phyloP scores from a whole-genome alignment of 2,797 vertebrate species.

The Clarias platycephalus region DNA sequence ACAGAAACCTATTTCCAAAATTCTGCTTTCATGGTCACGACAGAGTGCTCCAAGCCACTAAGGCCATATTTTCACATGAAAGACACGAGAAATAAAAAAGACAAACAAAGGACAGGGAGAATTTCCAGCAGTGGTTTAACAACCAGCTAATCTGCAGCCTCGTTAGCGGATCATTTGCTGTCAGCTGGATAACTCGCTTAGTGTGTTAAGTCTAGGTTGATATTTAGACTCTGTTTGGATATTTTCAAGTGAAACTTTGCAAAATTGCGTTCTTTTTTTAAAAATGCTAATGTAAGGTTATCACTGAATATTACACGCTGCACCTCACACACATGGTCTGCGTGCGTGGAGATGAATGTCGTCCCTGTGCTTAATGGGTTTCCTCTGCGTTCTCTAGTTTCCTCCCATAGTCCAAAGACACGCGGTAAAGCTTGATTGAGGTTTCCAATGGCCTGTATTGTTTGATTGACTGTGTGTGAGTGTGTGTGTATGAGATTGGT shows the following conservation, averaged over 20 bases:
- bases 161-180: neutral
- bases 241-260: neutral
- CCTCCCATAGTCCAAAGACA: no score
- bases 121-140: conserved; percentile 9
- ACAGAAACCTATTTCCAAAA: neutral
- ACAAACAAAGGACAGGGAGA: neutral
- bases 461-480: no score
- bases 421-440: no score
- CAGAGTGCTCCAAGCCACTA: neutral
- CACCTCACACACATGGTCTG: no score
- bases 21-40: neutral
- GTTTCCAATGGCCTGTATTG: no score
- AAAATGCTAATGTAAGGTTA: neutral
- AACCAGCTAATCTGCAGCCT: neutral
- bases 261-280: neutral
- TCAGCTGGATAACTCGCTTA: neutral
- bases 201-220: neutral
- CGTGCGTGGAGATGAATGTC: no score
- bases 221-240: neutral
- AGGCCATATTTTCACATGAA: neutral
- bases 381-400: no score
- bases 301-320: neutral
- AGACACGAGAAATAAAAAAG: neutral
- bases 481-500: no score
- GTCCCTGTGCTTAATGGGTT: no score